Conservation (phyloP, 2,797 vertebrate species). For the Psittacula derbiana region DNA sequence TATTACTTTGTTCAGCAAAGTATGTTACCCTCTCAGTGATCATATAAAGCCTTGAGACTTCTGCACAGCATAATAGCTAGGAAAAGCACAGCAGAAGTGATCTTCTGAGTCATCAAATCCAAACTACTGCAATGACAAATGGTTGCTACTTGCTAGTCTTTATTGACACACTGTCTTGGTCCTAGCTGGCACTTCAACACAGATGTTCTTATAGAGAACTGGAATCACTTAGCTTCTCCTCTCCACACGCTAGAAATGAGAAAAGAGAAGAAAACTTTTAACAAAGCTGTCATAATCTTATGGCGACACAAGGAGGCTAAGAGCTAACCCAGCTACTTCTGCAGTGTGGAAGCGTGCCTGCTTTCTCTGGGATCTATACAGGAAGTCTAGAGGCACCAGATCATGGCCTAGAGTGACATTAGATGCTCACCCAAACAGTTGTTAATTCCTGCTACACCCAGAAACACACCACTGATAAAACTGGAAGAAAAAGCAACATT, state of each 20-base stretch:
- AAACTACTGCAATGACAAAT: background rate
- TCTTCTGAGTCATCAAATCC: background rate
- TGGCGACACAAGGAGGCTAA: background rate
- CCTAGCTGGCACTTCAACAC: background rate
- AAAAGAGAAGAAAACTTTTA: conserved; percentile 8
- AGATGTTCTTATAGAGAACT: background rate
- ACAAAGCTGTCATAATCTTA: conserved; percentile 20
- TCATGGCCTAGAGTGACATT: background rate
- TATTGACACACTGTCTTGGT: background rate
- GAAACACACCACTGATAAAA: background rate
- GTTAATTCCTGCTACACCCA: background rate
- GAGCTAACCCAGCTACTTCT: background rate
- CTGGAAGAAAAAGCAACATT: background rate
- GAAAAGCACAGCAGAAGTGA: background rate
- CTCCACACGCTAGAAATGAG: background rate
- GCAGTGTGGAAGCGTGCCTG: background rate
- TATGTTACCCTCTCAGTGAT: background rate
- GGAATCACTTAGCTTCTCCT: background rate
- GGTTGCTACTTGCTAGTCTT: background rate
- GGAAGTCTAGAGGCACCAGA: background rate
- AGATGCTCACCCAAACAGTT: rapidly evolving
- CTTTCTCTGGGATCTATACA: background rate
- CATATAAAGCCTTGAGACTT: background rate
- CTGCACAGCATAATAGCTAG: background rate
- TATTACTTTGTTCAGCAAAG: background rate